Evolutionary conservation across 1,140 invertebrate genomes (phyloP), one percentile per base, ranked within the genome.

Genomic region (Ceratina australensis): DNA sequence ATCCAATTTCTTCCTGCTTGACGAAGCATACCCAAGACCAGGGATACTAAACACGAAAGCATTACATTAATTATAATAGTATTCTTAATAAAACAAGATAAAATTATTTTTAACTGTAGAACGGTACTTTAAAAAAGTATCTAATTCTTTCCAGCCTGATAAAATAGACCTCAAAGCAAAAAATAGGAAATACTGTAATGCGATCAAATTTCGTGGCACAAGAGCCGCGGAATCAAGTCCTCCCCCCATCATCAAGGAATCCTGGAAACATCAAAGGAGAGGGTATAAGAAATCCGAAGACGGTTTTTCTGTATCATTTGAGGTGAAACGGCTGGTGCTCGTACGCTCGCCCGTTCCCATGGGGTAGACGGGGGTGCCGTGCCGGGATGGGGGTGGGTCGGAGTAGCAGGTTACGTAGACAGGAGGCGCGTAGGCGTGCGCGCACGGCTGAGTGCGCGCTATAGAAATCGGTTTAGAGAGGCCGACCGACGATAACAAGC

Each of bases 401-500:
- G 63, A 42, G 33, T 42, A 10, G 33, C 33, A 42, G 33, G 33
- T 65, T 54, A 28, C 50, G 76, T 67, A 52, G 26, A 50, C 20
- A 56, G n/a, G n/a, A 49, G 59, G 20, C 24, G 57, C 59, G 52
- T 56, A 81, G 71, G 50, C 54, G 60, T 54, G 65, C 33, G 33
- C 5, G 26, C 42, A 79, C 26, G 82, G 63, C 33, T 71, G 81
- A 78, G 66, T 67, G 68, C 82, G 74, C 67, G 57, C 69, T 65
- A 42, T 42, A 72, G 69, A 82, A 82, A 85, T 85, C 72, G 75
- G 57, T 81, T 81, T 81, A 82, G 76, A 72, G 79, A 84, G 63
- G 80, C 71, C 83, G 71, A 81, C n/a, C 79, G 79, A 85, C 80
- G 79, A 79, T 85, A 85, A 85, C 80, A 79, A 85, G 76, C n/a